Base-by-base conservation (phyloP, 2,888 invertebrate genomes). In the Callyntrura sp. region DNA sequence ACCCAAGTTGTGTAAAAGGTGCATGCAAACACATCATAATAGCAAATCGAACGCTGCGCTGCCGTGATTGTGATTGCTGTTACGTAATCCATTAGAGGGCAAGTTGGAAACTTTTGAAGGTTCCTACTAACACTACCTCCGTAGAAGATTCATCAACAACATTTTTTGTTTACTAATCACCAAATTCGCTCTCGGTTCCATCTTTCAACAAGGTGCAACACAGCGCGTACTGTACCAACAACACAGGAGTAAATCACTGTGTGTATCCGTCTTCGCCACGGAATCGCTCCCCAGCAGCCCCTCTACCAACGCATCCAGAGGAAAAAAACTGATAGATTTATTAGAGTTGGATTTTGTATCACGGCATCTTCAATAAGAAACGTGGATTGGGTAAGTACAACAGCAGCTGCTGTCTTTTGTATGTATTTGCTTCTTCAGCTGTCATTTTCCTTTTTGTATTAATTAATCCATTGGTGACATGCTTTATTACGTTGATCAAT, bases 331-430 rank as follows among this genome's bases (percentile, higher is more conserved):
- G 88, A 83, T 70, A 79, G 89, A 89, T 85, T 89, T 89, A 89
- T 89, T 65, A 65, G 82, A 81, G 70, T 85, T 51, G 60, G 79
- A 85, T 73, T 70, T 25, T 62, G 76, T 68, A 35, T 65, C 45
- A 76, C 5, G 20, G n/a, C 81, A 68, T 25, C 23, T 3, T 25
- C 82, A 65, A 43, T 57, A 88, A 73, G 73, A 83, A 70, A 78
- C 81, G 85, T 55, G 89, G 89, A 89, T 89, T 89, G 89, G 83
- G 89, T 89, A 89, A 89, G 89, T 70, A 35, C 28, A 60, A 25
- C 25, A 81, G 23, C 45, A 81, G 23, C 45, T 51, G 11, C 17
- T 55, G 35, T 57, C 43, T 55, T 68, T 57, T 68, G 14, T 68
- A 1, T 65, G 5, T 51, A 51, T 57, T 6, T 57, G 17, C 17